A percentile compares a stretch with the other conserved stretches of the same genome.
Evolutionary conservation across 2,888 invertebrate genomes (phyloP).

Genomic region (Caenorhabditis macrosperma): DNA sequence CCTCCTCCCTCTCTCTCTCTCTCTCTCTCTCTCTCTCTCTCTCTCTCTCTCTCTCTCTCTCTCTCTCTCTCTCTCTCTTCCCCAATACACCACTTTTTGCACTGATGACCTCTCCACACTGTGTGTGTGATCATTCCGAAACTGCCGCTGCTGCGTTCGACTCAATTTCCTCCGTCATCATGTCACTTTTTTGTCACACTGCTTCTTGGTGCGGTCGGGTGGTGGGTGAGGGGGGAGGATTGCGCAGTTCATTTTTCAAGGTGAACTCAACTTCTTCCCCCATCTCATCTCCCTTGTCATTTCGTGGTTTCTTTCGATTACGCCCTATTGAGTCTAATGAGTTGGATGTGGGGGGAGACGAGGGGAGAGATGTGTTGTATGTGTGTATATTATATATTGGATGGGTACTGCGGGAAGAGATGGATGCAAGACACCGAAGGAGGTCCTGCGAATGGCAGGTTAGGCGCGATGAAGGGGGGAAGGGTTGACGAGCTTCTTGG

Average conservation of each 20-base stretch:
- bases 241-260: not conserved
- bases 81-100: no score
- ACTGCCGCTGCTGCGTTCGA: no score
- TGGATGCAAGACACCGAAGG: not conserved
- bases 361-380: no score
- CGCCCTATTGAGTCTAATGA: conserved; percentile 1
- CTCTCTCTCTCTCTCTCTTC: no score
- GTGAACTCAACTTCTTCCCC: no score
- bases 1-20: no score
- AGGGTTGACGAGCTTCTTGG: no score
- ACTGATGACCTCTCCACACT: conserved; percentile 1
- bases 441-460: conserved; percentile 2
- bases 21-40: no score
- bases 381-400: no score
- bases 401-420: no score
- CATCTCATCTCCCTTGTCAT: not conserved
- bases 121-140: not conserved
- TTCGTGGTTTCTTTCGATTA: not conserved
- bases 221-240: no score
- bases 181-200: not conserved
- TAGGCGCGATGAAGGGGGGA: not conserved
- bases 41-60: not conserved
- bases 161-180: not conserved
- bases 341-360: not conserved
- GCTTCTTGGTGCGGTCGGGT: not conserved